Evolutionary conservation across 2,888 invertebrate species (phyloP), one percentile per base, ranked within the genome.

Genomic region (Rhyacophila evoluta): DNA sequence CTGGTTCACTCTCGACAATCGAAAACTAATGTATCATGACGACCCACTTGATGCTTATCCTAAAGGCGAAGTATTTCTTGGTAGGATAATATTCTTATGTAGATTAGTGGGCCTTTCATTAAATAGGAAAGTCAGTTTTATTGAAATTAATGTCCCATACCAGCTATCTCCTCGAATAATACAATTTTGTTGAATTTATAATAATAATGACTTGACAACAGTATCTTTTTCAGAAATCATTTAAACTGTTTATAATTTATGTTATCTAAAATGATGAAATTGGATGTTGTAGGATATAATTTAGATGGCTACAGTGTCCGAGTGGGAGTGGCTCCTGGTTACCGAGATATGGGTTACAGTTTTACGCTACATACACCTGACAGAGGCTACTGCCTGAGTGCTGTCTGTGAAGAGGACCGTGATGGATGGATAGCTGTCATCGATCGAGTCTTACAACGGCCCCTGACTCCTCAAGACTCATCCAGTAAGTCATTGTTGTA

Each of bases 1-100:
- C 71, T 97, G 97, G 97, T 97, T 97, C 86, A 96, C 96, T 0
- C 86, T 97, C 67, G 97, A 97, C 84, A 94, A 95, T 84, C 91
- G 97, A 82, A 97, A 96, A 86, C 89, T 97, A n/a, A 97, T 97
- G 96, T 97, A 97, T 85, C 95, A 96, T 84, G 95, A 96, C 85
- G 95, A 96, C 84, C 94, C 95, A 1, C 87, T 97, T 86, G 95
- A 96, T 85, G 95, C 97, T 1, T 94, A 95, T 88, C 96, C 97
- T 0, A 97, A 96, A 87, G 97, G 97, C 72, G 97, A 97, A 89
- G 95, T 97, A 83, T 97, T 96, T 87, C 88, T 97, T 83, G 96
- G 97, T 85, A 73, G n/a, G n/a, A n/a, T n/a, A n/a, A n/a, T n/a
- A n/a, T n/a, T n/a, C n/a, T n/a, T n/a, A n/a, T n/a, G n/a, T n/a